Base-by-base conservation (phyloP, 2,797 vertebrate species). In the Falco berigora region DNA sequence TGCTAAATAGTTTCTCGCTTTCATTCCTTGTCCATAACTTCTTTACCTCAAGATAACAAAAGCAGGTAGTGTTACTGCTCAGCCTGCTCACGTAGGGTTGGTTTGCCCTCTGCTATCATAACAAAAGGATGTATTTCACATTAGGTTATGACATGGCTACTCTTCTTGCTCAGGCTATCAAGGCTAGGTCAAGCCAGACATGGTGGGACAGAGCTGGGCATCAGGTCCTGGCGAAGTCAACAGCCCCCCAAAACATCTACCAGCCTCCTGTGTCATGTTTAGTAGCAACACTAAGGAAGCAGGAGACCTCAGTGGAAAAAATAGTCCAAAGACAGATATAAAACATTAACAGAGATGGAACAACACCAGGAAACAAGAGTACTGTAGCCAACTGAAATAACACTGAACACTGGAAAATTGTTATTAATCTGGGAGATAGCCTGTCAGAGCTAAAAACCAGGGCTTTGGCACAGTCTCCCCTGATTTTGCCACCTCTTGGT, bases 381-480 rank as follows among this genome's bases (percentile, higher is more conserved):
- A 40, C 32, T 53, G 50, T 20, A 50, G 76, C 88, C 88, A 96
- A 89, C 77, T 94, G 90, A 95, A 97, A 90, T 72, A 94, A 94
- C 81, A 93, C 24, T 68, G 88, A 91, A 66, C 55, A 38, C 1
- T 78, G 85, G 86, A 95, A 95, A 95, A 85, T 22, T 73, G 49
- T 76, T 82, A 84, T 77, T 85, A 76, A 5, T 93, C 82, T 49
- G 63, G 44, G 74, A 91, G 38, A 67, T 40, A 88, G 32, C 47
- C 74, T 66, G 59, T 62, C 53, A 87, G 69, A 79, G 38, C 73
- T 77, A 71, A 87, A 82, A 47, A 90, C 73, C 92, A 90, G 56
- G n/a, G 36, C 59, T 90, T 66, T 27, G 8, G 72, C 68, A 92
- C 42, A 44, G 53, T 46, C 20, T 16, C 14, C 21, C 23, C 21